Evolutionary conservation across 2,113 vertebrate genomes (phyloP).

Genomic region (Phrynosoma platyrhinos): DNA sequence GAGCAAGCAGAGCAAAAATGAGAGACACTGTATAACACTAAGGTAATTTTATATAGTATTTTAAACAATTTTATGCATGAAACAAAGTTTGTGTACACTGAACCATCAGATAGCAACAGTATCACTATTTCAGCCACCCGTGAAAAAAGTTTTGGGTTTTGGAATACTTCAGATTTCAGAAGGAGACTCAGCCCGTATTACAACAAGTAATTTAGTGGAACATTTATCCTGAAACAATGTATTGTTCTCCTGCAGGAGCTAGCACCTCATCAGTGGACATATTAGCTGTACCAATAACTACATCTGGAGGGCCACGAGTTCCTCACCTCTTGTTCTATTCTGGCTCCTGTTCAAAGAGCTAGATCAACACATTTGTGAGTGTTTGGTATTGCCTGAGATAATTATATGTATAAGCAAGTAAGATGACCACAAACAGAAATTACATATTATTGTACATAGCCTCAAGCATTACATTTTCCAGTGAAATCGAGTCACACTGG

Average conservation of each 20-base stretch:
- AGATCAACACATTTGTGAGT: background rate
- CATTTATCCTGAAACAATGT: background rate
- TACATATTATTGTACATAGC: background rate
- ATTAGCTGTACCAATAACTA: no score
- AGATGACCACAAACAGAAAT: background rate
- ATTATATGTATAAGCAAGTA: background rate
- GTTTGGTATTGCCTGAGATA: background rate
- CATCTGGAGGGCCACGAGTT: background rate
- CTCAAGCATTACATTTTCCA: background rate
- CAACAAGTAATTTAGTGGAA: no score
- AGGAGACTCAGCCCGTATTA: no score
- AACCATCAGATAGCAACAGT: no score
- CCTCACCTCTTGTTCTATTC: background rate
- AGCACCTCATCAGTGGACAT: background rate
- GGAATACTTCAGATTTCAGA: no score
- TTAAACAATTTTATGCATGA: no score
- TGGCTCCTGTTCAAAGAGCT: background rate
- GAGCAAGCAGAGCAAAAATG: no score
- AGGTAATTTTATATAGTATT: no score
- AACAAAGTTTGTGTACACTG: no score
- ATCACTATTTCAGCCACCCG: no score
- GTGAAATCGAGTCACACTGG: background rate
- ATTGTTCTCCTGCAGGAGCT: constrained; percentile 16
- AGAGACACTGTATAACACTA: no score
- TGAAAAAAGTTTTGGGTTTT: no score